Conservation (phyloP, 2,888 invertebrate genomes). For the Scelioninae gen. 1 region DNA sequence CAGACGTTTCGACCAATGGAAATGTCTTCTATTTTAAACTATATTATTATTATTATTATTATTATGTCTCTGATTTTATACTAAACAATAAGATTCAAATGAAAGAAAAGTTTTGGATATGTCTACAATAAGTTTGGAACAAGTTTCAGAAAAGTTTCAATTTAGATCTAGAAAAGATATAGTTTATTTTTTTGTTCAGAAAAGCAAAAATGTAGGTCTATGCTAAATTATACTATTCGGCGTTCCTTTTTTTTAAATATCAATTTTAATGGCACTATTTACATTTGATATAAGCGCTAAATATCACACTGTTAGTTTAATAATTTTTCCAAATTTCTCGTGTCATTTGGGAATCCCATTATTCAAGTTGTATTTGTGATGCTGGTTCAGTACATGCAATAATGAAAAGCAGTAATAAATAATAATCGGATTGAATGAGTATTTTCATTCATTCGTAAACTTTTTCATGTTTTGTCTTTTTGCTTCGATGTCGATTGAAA, state of each 20-base stretch:
- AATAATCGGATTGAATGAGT: constrained; percentile 40
- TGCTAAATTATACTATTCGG: too few relatives aligned
- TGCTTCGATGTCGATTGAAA: constrained; percentile 20
- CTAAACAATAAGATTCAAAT: too few relatives aligned
- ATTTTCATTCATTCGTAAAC: constrained; percentile 32
- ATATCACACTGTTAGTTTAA: constrained; percentile 36
- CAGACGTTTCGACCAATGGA: too few relatives aligned
- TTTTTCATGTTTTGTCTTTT: constrained; percentile 15
- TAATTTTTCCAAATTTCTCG: constrained; percentile 42
- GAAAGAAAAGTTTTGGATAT: too few relatives aligned
- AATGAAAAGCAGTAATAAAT: constrained; percentile 48
- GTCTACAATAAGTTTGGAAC: too few relatives aligned
- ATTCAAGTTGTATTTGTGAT: constrained; percentile 25
- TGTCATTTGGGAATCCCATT: constrained; percentile 47
- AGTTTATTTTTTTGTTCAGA: too few relatives aligned
- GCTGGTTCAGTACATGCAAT: constrained; percentile 13
- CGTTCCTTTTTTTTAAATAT: not conserved
- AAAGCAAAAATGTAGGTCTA: too few relatives aligned
- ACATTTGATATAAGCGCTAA: constrained; percentile 13
- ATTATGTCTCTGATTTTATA: too few relatives aligned
- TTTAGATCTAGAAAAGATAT: too few relatives aligned
- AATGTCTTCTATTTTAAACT: too few relatives aligned
- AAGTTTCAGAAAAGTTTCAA: too few relatives aligned
- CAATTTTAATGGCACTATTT: constrained; percentile 26
- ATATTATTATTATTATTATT: too few relatives aligned